phyloP scores from a whole-genome alignment of 2,113 vertebrate genomes.

The Pardalotus punctatus region DNA sequence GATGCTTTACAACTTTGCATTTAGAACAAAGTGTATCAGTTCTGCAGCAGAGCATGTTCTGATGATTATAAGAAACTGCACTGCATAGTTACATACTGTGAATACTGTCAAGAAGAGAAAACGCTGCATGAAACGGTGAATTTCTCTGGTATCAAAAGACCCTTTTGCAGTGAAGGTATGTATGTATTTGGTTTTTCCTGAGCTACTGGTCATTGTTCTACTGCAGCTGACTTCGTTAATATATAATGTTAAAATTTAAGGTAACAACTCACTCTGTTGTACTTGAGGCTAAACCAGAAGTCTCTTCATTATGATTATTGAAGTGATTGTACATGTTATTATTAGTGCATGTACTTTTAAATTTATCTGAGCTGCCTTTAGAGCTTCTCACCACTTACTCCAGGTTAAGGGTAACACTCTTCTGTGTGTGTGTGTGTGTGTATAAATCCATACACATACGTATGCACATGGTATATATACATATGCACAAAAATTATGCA shows the following conservation, averaged over 20 bases:
- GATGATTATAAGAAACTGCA: conserved; percentile 99
- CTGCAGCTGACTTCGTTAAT: not conserved
- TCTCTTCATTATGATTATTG: not conserved
- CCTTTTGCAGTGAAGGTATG: conserved; percentile 98
- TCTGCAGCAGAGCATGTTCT: conserved; percentile 94
- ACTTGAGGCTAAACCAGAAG: not conserved
- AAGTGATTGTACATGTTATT: not conserved
- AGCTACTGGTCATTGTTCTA: not conserved
- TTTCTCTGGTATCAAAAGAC: conserved; percentile 95
- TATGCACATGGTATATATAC: not conserved
- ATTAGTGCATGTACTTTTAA: not conserved
- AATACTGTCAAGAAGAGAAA: conserved; percentile 98
- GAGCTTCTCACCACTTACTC: not conserved
- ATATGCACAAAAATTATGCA: not conserved
- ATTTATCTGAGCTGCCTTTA: not conserved
- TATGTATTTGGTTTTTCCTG: not conserved
- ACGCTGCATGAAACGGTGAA: conserved; percentile 94
- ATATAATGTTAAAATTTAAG: not conserved
- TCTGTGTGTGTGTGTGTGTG: not conserved
- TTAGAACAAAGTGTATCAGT: conserved; percentile 96
- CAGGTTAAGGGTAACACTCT: not conserved
- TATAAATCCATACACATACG: not conserved
- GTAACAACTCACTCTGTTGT: not conserved
- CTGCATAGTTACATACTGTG: conserved; percentile 96
- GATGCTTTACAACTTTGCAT: conserved; percentile 49